phyloP scores from a whole-genome alignment of 1,140 invertebrate species.

The Zaprionus africanus region DNA sequence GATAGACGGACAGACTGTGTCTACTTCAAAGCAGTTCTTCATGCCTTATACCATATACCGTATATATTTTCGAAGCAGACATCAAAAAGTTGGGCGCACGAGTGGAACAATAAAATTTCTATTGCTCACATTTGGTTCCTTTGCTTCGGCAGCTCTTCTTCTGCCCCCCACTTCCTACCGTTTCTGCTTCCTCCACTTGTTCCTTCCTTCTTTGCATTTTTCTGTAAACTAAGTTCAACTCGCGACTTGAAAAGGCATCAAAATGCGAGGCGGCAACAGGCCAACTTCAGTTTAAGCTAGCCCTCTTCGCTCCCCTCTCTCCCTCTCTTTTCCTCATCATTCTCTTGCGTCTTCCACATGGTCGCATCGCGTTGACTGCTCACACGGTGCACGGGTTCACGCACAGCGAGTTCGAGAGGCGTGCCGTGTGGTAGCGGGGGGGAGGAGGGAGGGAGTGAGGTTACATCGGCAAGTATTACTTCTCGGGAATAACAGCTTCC shows the following conservation, averaged over 20 bases:
- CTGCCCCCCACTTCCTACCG: not conserved
- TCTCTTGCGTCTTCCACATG: slow-evolving; percentile 17
- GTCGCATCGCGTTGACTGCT: slow-evolving; percentile 27
- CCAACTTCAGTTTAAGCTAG: slow-evolving; percentile 15
- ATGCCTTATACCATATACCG: slow-evolving; percentile 1
- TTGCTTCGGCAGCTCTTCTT: not conserved
- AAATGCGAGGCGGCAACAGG: slow-evolving; percentile 33
- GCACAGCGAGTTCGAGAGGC: slow-evolving; percentile 1
- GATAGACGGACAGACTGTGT: not conserved
- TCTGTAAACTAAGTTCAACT: slow-evolving; percentile 7
- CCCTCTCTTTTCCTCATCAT: not conserved
- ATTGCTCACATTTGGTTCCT: slow-evolving; percentile 18
- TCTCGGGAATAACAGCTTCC: slow-evolving; percentile 11
- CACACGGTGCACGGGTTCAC: slow-evolving; percentile 24
- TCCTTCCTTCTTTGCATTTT: slow-evolving; percentile 8
- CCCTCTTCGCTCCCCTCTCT: not conserved
- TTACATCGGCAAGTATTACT: slow-evolving; percentile 29
- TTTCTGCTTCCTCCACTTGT: not conserved
- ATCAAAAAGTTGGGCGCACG: slow-evolving; percentile 31
- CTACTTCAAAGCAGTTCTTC: slow-evolving; percentile 9
- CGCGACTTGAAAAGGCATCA: slow-evolving; percentile 30
- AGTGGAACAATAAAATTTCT: slow-evolving; percentile 38
- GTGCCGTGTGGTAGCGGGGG: not conserved
- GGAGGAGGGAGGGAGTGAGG: not conserved
- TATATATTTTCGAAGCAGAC: slow-evolving; percentile 23